Evolutionary conservation across 2,888 invertebrate genomes (phyloP).

Genomic region (Melanostoma mellinum): DNA sequence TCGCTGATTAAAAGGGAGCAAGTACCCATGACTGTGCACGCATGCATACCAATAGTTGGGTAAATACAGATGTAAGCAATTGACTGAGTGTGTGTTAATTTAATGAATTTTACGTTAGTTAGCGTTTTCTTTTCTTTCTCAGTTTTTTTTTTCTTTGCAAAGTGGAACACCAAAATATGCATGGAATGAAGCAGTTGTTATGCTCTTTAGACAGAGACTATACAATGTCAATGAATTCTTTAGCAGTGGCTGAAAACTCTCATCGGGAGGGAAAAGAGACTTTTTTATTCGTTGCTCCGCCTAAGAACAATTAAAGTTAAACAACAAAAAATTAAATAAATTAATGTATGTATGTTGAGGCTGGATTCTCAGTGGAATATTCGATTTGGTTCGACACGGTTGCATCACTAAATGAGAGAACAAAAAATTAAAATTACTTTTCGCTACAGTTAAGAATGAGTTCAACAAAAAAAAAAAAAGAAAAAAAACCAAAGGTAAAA

Average conservation of each 20-base stretch:
- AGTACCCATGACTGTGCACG: conserved; percentile 64
- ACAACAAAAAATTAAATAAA: conserved; percentile 69
- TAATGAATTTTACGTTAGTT: conserved; percentile 53
- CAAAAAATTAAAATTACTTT: conserved; percentile 62
- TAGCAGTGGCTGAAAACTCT: conserved; percentile 42
- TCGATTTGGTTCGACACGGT: conserved; percentile 51
- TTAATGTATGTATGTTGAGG: conserved; percentile 62
- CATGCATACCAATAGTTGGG: conserved; percentile 64
- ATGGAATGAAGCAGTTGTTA: conserved; percentile 72
- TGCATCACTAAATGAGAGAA: conserved; percentile 28
- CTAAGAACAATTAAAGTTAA: conserved; percentile 68
- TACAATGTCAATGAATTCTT: conserved; percentile 60
- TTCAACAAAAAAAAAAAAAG: conserved; percentile 2
- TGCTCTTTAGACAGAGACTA: conserved; percentile 62
- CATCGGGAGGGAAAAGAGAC: conserved; percentile 37
- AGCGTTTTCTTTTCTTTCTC: background rate
- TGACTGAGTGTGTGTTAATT: conserved; percentile 47
- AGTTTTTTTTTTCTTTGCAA: conserved; percentile 26
- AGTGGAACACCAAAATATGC: conserved; percentile 68
- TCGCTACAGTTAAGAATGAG: conserved; percentile 60
- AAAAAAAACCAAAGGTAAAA: conserved; percentile 11
- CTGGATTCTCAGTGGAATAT: conserved; percentile 59
- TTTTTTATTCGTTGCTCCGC: conserved; percentile 29
- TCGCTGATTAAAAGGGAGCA: conserved; percentile 73
- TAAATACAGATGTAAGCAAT: conserved; percentile 10